Conservation (phyloP, 2,888 invertebrate species). For the Phaonia tiefii region DNA sequence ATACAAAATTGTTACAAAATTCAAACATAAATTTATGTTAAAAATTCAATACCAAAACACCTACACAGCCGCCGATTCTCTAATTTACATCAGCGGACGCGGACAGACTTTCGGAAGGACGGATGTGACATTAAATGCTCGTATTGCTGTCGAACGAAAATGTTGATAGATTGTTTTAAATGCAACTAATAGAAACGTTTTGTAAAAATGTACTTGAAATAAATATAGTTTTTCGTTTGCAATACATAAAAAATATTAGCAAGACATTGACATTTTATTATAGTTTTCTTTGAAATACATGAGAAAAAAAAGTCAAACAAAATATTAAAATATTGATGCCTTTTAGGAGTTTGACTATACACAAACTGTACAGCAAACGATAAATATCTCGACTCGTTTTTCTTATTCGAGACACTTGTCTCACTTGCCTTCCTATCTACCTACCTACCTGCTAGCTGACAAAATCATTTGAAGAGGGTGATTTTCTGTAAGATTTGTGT, state of each 20-base stretch:
- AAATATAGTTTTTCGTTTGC: neutral
- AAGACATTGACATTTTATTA: too few species aligned
- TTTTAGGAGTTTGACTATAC: too few species aligned
- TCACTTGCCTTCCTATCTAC: too few species aligned
- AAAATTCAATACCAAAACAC: slow-evolving; percentile 20
- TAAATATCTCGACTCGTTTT: neutral
- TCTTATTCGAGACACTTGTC: slow-evolving; percentile 17
- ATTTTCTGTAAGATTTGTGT: slow-evolving; percentile 3
- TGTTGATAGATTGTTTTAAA: slow-evolving; percentile 25
- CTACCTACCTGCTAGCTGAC: slow-evolving; percentile 39
- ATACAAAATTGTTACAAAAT: neutral
- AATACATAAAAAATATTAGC: too few species aligned
- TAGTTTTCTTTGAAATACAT: slow-evolving; percentile 4
- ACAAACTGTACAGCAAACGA: neutral
- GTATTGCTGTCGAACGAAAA: neutral
- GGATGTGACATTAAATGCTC: neutral
- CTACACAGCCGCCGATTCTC: neutral
- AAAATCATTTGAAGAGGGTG: neutral
- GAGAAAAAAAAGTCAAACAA: too few species aligned
- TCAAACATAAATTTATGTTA: slow-evolving; percentile 1
- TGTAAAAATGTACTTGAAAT: slow-evolving; percentile 5
- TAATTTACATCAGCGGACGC: too few species aligned
- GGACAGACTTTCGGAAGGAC: too few species aligned
- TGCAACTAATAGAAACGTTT: slow-evolving; percentile 15
- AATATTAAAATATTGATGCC: too few species aligned